Evolutionary conservation across 2,113 vertebrate species (phyloP), one percentile per base, ranked within the genome.

Genomic region (Gopherus evgoodei): DNA sequence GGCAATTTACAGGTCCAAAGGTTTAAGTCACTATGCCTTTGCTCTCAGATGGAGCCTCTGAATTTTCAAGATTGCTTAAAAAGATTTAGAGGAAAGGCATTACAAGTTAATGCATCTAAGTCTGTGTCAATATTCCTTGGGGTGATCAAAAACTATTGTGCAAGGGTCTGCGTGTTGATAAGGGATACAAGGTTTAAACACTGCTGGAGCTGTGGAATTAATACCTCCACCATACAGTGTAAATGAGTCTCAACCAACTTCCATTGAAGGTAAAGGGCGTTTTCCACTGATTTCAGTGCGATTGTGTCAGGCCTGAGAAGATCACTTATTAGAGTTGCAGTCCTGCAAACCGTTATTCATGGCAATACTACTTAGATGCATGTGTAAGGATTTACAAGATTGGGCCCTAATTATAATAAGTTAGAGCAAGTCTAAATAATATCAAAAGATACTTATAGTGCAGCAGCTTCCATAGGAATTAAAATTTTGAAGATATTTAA

Each of bases 391-490:
- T 92, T 81, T 35, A 89, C 80, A 47, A n/a, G 54, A 22, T 11
- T 84, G 91, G n/a, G 54, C 65, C 65, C 6, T 54, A 75, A 89
- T 81, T 31, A 14, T 62, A 62, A 62, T 81, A 81, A 92, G 81
- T 47, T 38, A 88, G n/a, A 29, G 35, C 2, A 84, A 84, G 8
- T 76, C 22, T 76, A 76, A 14, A 69, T 90, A 94, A 95, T 50
- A 91, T 56, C 6, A 47, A 91, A 75, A 69, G 17, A 21, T 6
- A 1, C 75, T 59, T 86, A 44, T 44, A 91, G 65, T 84, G n/a
- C 17, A 21, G 21, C 19, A 90, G 2, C 5, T 44, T 78, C 3
- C 9, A 1, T 53, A 90, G 31, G 31, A 91, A 27, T 76, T 76
- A 25, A 47, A 76, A 12, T 76, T 76, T 69, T 69, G 65, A 44